Conservation (phyloP, 2,113 vertebrate genomes). For the Osmerus mordax region DNA sequence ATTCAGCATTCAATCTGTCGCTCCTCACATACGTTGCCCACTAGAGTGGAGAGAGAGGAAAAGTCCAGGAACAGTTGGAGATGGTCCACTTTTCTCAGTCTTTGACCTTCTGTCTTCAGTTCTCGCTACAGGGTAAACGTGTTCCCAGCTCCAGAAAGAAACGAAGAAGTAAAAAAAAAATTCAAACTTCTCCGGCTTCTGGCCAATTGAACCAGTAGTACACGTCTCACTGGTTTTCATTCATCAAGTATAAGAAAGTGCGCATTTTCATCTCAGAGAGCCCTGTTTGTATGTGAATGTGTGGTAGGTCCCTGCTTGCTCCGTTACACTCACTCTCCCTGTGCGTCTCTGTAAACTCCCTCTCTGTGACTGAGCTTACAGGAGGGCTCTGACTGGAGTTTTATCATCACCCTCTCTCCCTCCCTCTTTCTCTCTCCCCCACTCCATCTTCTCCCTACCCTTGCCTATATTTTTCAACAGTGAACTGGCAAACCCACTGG, state of each 20-base stretch:
- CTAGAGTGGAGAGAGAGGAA: conserved; percentile 22
- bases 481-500: conserved; percentile 61
- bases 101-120: conserved; percentile 33
- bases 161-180: conserved; percentile 24
- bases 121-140: conserved; percentile 34
- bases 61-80: conserved; percentile 40
- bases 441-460: conserved; percentile 24
- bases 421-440: conserved; percentile 38
- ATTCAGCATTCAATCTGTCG: conserved; percentile 33
- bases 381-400: conserved; percentile 68
- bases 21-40: conserved; percentile 24
- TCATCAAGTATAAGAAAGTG: conserved; percentile 42
- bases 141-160: conserved; percentile 11
- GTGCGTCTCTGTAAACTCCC: conserved; percentile 51
- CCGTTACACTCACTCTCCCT: conserved; percentile 36
- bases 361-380: conserved; percentile 66
- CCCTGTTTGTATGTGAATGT: conserved; percentile 42
- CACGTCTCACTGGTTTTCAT: conserved; percentile 30
- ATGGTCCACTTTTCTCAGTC: conserved; percentile 50
- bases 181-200: conserved; percentile 18
- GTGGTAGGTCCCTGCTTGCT: conserved; percentile 43
- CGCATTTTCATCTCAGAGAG: conserved; percentile 37
- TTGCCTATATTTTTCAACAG: conserved; percentile 52
- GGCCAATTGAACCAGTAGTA: conserved; percentile 38
- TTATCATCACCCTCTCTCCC: conserved; percentile 70